Percentiles rank a stretch among this genome's conserved stretches.
Conservation (phyloP, 2,888 invertebrate species). For the Adela reaumurella region DNA sequence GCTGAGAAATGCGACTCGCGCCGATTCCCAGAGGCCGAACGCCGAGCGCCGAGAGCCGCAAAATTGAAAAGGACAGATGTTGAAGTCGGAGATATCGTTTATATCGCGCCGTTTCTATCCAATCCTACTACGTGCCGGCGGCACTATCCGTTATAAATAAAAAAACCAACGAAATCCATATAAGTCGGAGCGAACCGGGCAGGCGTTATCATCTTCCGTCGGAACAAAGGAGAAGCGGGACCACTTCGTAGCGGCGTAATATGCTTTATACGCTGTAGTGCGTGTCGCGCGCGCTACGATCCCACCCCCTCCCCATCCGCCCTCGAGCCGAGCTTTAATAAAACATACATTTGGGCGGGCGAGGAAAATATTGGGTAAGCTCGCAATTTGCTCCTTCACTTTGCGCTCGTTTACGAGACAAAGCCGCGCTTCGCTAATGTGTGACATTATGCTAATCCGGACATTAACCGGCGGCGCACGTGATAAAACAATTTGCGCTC, state of each 20-base stretch:
- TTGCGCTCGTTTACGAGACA: conserved; percentile 58
- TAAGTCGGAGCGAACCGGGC: conserved; percentile 51
- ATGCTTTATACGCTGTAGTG: conserved; percentile 58
- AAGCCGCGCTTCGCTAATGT: conserved; percentile 48
- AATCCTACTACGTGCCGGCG: conserved; percentile 37
- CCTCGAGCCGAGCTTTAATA: conserved; percentile 57
- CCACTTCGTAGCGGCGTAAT: conserved; percentile 59
- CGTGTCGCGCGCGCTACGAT: conserved; percentile 50
- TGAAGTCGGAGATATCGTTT: conserved; percentile 33
- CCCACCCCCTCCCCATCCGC: too few relatives aligned
- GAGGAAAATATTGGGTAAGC: conserved; percentile 57
- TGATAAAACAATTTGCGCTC: not conserved
- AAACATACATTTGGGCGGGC: conserved; percentile 58
- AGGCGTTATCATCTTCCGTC: conserved; percentile 53
- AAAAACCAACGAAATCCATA: conserved; percentile 50
- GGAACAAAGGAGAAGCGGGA: conserved; percentile 57
- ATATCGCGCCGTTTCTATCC: conserved; percentile 27
- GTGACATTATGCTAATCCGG: conserved; percentile 51
- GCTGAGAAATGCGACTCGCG: not conserved
- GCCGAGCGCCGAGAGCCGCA: not conserved
- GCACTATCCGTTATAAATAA: conserved; percentile 40
- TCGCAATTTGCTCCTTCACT: conserved; percentile 59
- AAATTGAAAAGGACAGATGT: conserved; percentile 17
- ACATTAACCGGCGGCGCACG: not conserved
- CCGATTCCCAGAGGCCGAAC: not conserved